phyloP scores from a whole-genome alignment of 2,888 invertebrate species.

The Mesorhabditis spiculigera region DNA sequence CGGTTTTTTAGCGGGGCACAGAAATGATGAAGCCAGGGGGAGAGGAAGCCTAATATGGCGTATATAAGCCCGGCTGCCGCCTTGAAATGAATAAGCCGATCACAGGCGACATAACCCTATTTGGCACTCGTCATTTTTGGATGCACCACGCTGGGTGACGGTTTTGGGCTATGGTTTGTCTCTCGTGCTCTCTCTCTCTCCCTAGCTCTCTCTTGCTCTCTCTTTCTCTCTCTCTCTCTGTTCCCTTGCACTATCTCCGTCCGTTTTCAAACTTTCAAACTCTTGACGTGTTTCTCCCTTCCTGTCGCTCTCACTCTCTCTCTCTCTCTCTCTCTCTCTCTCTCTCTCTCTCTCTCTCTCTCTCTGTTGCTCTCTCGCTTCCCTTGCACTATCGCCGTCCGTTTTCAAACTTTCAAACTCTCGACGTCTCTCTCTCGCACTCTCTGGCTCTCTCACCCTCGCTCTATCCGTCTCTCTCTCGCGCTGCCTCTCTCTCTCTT shows the following conservation, averaged over 20 bases:
- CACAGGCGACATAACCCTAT: too few relatives aligned
- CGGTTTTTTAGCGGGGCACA: neutral
- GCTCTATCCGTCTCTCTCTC: too few relatives aligned
- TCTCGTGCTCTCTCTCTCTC: too few relatives aligned
- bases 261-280: slow-evolving; percentile 8
- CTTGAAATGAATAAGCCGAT: too few relatives aligned
- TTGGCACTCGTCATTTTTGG: too few relatives aligned
- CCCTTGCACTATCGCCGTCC: neutral
- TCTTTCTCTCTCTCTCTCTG: too few relatives aligned
- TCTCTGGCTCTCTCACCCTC: neutral
- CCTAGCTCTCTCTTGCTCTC: too few relatives aligned
- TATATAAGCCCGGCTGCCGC: too few relatives aligned
- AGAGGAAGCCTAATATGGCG: neutral
- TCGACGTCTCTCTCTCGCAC: neutral
- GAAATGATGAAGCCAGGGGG: neutral
- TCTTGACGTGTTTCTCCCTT: slow-evolving; percentile 8
- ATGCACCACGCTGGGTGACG: too few relatives aligned
- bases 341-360: neutral
- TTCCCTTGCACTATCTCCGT: neutral
- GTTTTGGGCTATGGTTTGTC: too few relatives aligned
- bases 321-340: slow-evolving; percentile 12
- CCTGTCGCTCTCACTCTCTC: neutral
- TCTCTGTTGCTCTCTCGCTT: neutral
- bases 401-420: neutral
- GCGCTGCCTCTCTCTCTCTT: too few relatives aligned